Base-by-base conservation (phyloP, 2,888 invertebrate species). In the Cheilosia variabilis region DNA sequence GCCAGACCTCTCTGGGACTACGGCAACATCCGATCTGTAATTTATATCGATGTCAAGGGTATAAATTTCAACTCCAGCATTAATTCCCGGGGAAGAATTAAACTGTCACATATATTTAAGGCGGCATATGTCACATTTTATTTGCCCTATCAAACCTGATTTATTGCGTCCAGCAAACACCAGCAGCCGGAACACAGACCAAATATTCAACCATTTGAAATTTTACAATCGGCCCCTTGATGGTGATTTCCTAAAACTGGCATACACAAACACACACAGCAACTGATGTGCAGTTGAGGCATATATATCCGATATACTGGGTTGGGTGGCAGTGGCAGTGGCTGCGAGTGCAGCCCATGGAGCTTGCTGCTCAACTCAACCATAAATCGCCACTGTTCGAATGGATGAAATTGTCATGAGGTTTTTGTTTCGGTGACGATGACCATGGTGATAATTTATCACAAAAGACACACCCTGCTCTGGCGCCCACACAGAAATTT, bases 51-150 rank as follows among this genome's bases (percentile, higher is more conserved):
- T 87, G 77, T 82, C 82, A 82, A 87, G 65, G 69, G 78, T 82
- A 87, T 87, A 87, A 82, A 87, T 87, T 87, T 87, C 77, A 87
- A 65, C 87, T 87, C 73, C 22, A 69, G 82, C 82, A 87, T 87
- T 87, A 87, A 87, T 87, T 87, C 87, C 82, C 73, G 87, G 77
- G 82, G 84, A 86, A 87, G 88, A 88, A 88, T 88, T 88, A 88
- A 88, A 88, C 88, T 88, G 88, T 88, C 88, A 88, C 88, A 88
- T 88, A 88, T 88, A 88, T 88, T 88, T 87, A 87, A 88, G 87
- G 87, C 88, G 86, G 87, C 88, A 88, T 88, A 88, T 88, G 88
- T 88, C 88, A 88, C 87, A 87, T 82, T 87, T 87, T 88, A 87
- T 88, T 87, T 88, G 87, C 87, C 87, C 87, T 88, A 88, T 88